Evolutionary conservation across 2,113 vertebrate genomes (phyloP).

Genomic region (Mustela lutreola): DNA sequence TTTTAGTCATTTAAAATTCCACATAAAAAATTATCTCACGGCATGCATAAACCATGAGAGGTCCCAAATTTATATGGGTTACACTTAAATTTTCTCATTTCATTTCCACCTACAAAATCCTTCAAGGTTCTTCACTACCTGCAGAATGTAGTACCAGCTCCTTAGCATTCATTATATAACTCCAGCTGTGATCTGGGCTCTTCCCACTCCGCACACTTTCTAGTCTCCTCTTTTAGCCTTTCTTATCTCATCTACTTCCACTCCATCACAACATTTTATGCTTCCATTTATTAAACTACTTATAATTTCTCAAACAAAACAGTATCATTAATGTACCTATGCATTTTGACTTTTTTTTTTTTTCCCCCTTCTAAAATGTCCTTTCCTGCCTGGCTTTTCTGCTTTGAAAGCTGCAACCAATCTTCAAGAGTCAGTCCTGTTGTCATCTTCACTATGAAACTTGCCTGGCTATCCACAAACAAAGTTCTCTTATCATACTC

Average conservation of each 20-base stretch:
- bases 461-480: not conserved
- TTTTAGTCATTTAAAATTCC: constrained; percentile 9
- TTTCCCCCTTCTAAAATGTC: not conserved
- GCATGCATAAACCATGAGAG: not conserved
- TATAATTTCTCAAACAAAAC: not conserved
- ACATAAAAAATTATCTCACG: not conserved
- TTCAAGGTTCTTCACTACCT: not conserved
- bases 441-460: not conserved
- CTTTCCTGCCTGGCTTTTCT: not conserved
- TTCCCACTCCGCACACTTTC: not conserved
- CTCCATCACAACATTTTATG: not conserved
- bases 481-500: not conserved
- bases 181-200: too few relatives aligned
- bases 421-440: not conserved
- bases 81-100: constrained; percentile 42
- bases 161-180: not conserved
- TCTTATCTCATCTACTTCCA: not conserved
- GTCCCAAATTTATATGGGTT: not conserved
- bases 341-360: not conserved
- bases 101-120: not conserved
- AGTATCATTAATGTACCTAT: not conserved
- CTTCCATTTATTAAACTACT: not conserved
- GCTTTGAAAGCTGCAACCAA: not conserved
- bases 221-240: not conserved
- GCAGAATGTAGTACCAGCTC: not conserved